phyloP scores from a whole-genome alignment of 2,888 invertebrate genomes.

The Rotaria macrura region DNA sequence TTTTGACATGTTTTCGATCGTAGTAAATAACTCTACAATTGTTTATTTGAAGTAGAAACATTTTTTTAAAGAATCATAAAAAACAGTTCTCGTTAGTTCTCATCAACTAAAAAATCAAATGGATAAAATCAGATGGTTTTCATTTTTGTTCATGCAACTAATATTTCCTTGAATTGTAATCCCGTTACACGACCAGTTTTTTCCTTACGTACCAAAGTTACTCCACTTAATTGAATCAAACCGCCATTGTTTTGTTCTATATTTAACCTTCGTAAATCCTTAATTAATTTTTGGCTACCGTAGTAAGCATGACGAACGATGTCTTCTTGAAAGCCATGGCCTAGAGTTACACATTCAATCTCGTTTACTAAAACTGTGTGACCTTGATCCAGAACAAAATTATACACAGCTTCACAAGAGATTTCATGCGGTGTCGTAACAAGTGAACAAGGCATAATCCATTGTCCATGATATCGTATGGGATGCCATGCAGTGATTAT shows the following conservation, averaged over 20 bases:
- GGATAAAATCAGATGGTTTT: no score
- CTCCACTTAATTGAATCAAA: neutral
- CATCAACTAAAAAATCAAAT: no score
- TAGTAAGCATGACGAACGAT: constrained; percentile 24
- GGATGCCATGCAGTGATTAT: constrained; percentile 32
- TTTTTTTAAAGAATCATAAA: no score
- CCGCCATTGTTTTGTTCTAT: neutral
- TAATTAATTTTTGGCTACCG: constrained; percentile 11
- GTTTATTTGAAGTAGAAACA: no score
- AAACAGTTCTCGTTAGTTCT: no score
- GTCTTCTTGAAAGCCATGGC: constrained; percentile 26
- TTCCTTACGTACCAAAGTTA: neutral
- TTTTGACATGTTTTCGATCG: no score
- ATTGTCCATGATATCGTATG: neutral
- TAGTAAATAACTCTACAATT: no score
- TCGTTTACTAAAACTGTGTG: constrained; percentile 22
- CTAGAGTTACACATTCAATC: constrained; percentile 26
- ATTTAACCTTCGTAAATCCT: constrained; percentile 21
- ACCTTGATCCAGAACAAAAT: constrained; percentile 19
- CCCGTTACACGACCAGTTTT: neutral
- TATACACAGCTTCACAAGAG: neutral
- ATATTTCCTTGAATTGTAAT: neutral
- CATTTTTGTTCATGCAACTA: neutral
- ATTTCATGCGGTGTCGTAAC: neutral
- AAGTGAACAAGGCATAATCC: constrained; percentile 25